Conservation (phyloP, 2,797 vertebrate genomes). For the Esox lucius region DNA sequence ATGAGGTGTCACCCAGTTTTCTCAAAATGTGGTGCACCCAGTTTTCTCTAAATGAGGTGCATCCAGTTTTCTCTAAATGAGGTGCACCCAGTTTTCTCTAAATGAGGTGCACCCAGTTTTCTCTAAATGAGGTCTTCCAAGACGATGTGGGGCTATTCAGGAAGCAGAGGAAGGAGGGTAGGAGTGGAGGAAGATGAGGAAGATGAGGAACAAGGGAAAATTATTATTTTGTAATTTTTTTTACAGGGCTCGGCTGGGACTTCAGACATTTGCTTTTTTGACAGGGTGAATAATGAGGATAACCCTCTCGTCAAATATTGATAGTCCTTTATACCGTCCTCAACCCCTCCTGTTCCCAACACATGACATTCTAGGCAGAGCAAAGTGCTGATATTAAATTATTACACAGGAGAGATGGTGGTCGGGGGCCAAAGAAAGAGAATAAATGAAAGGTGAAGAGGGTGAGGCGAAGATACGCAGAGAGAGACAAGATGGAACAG, state of each 20-base stretch:
- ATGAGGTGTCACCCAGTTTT: no score
- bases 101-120: no score
- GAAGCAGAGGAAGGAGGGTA: slow-evolving; percentile 8
- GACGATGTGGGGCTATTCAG: slow-evolving; percentile 27
- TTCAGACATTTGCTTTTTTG: slow-evolving; percentile 61
- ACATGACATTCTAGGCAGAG: slow-evolving; percentile 60
- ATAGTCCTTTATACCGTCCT: slow-evolving; percentile 60
- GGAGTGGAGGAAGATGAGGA: background rate
- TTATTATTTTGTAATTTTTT: no score
- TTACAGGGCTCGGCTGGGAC: slow-evolving; percentile 37
- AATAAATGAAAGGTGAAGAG: slow-evolving; percentile 5
- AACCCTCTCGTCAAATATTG: slow-evolving; percentile 68
- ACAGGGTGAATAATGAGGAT: slow-evolving; percentile 57
- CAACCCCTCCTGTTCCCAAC: slow-evolving; percentile 45
- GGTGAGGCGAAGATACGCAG: background rate
- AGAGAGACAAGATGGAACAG: background rate
- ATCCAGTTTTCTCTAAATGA: no score
- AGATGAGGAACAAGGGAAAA: background rate
- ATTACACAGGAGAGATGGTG: slow-evolving; percentile 59
- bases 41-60: no score
- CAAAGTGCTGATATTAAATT: slow-evolving; percentile 54
- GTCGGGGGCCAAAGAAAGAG: slow-evolving; percentile 24
- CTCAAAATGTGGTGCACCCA: no score
- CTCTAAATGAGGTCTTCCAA: slow-evolving; percentile 38
- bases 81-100: no score